phyloP scores from a whole-genome alignment of 1,140 invertebrate species.

The Holcopasites calliopsidis region DNA sequence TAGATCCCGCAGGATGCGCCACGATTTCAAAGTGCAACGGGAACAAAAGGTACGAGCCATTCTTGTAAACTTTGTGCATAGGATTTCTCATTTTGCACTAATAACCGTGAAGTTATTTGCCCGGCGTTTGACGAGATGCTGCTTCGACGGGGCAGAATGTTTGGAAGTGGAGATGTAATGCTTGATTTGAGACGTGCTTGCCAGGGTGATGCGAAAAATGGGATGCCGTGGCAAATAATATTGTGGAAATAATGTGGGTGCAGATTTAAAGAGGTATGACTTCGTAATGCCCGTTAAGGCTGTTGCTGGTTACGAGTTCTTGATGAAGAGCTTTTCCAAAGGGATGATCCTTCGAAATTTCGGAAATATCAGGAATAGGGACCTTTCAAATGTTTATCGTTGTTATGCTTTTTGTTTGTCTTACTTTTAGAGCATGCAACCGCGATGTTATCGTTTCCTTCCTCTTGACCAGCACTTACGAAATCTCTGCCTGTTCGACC shows the following conservation, averaged over 20 bases:
- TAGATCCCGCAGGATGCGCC: neutral
- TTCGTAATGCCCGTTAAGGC: no score
- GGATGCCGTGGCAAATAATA: no score
- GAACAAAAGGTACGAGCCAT: conserved; percentile 13
- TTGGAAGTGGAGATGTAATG: no score
- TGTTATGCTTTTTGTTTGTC: neutral
- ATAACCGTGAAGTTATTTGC: conserved; percentile 46
- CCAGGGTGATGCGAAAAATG: no score
- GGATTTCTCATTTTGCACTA: conserved; percentile 40
- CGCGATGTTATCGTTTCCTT: conserved; percentile 7
- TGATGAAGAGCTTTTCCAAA: no score
- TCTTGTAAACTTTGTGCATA: conserved; percentile 1
- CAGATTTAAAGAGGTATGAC: no score
- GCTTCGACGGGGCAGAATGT: no score
- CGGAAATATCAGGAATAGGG: no score
- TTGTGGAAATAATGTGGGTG: no score
- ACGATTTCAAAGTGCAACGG: neutral
- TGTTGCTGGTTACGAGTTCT: no score
- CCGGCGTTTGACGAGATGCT: neutral
- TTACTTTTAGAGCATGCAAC: neutral
- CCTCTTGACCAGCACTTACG: conserved; percentile 23
- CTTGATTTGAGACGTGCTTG: no score
- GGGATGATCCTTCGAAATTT: no score
- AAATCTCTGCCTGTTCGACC: conserved; percentile 55
- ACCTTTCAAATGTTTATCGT: neutral